Conservation (phyloP, 2,797 vertebrate genomes). For the Urosaurus nigricauda region DNA sequence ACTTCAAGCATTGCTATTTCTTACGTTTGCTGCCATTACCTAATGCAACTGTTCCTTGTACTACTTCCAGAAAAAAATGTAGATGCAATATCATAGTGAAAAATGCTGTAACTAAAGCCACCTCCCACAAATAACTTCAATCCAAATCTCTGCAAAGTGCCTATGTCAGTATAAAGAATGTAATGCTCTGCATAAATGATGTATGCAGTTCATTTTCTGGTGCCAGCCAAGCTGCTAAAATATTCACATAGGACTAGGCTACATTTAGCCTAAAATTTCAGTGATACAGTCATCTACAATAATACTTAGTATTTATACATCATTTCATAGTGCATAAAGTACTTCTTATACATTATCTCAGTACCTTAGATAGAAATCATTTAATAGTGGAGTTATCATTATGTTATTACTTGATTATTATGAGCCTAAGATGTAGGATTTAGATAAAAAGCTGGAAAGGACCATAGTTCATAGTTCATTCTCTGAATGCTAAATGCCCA, state of each 20-base stretch:
- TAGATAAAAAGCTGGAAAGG: not conserved
- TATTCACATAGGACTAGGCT: slow-evolving; percentile 4
- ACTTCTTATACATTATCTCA: not conserved
- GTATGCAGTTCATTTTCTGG: slow-evolving; percentile 9
- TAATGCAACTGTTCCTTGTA: not conserved
- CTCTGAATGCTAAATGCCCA: not conserved
- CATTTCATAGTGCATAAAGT: not conserved
- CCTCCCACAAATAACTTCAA: not conserved
- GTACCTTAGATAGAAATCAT: not conserved
- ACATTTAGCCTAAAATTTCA: not conserved
- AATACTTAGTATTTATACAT: not conserved
- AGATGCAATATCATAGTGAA: not conserved
- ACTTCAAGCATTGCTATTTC: too few relatives aligned
- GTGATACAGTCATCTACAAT: not conserved
- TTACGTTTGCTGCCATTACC: not conserved
- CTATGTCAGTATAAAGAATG: slow-evolving; percentile 10
- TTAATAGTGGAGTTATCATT: not conserved
- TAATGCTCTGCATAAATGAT: slow-evolving; percentile 1
- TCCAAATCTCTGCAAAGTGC: not conserved
- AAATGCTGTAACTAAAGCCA: not conserved
- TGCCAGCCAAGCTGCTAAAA: not conserved
- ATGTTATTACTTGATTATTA: not conserved
- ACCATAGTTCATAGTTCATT: not conserved
- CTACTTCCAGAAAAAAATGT: not conserved
- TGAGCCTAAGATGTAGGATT: not conserved